phyloP scores from a whole-genome alignment of 2,888 invertebrate species.

The Drosophila mimetica region DNA sequence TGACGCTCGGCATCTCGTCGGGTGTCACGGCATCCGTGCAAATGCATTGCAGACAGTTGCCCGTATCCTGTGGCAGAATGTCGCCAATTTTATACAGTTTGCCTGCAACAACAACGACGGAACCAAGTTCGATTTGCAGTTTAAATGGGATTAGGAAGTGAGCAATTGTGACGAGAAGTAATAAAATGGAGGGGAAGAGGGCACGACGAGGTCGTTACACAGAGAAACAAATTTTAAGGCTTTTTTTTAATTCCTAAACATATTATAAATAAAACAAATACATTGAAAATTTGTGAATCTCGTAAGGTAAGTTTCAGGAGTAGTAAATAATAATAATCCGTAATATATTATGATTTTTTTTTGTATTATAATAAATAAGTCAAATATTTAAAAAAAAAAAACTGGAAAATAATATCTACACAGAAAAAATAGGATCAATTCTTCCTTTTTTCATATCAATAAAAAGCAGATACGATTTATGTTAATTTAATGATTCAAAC shows the following conservation, averaged over 20 bases:
- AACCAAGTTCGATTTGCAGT: conserved; percentile 34
- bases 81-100: conserved; percentile 88
- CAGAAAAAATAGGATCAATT: too few species aligned
- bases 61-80: conserved; percentile 88
- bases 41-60: conserved; percentile 89
- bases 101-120: conserved; percentile 84
- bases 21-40: conserved; percentile 86
- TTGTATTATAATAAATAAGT: too few species aligned
- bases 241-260: too few species aligned
- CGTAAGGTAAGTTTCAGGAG: too few species aligned
- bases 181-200: not conserved
- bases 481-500: too few species aligned
- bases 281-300: too few species aligned
- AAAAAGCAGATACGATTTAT: too few species aligned
- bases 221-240: conserved; percentile 3
- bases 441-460: too few species aligned
- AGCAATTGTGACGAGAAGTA: conserved; percentile 21
- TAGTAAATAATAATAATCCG: too few species aligned
- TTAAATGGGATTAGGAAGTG: conserved; percentile 35
- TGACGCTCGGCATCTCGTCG: conserved; percentile 84
- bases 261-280: not conserved
- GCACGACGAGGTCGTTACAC: conserved; percentile 2
- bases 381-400: too few species aligned
- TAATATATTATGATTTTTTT: too few species aligned
- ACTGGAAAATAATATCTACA: too few species aligned